Evolutionary conservation across 2,888 invertebrate genomes (phyloP).

Genomic region (Oxyteleia sp.): DNA sequence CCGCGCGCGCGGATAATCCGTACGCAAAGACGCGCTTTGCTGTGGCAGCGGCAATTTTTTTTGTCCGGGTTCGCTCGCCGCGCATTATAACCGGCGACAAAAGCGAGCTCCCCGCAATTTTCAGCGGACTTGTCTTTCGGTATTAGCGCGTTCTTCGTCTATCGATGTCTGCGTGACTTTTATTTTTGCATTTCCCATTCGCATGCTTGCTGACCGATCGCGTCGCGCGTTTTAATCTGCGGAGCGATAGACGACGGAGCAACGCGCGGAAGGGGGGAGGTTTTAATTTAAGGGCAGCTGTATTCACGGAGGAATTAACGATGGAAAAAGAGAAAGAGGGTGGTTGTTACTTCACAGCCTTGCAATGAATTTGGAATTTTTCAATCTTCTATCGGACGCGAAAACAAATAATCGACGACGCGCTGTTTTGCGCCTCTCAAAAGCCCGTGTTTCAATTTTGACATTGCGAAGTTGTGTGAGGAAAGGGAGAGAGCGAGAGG

Average conservation of each 20-base stretch:
- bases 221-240: conserved; percentile 72
- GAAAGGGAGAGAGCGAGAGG: too few relatives aligned
- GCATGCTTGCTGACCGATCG: conserved; percentile 70
- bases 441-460: conserved; percentile 50
- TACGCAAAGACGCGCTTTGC: conserved; percentile 53
- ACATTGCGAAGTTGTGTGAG: too few relatives aligned
- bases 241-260: conserved; percentile 26
- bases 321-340: conserved; percentile 1
- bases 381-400: conserved; percentile 56
- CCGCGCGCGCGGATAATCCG: conserved; percentile 41
- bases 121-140: conserved; percentile 64
- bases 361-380: conserved; percentile 63
- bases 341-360: conserved; percentile 41
- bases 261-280: conserved; percentile 14
- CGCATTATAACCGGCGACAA: conserved; percentile 51
- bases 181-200: conserved; percentile 46
- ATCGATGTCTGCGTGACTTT: conserved; percentile 50
- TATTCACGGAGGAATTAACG: conserved; percentile 70
- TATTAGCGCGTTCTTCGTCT: conserved; percentile 65
- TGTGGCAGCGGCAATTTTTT: conserved; percentile 29
- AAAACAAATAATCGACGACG: conserved; percentile 64
- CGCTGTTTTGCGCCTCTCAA: conserved; percentile 39
- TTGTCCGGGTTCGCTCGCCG: neutral
- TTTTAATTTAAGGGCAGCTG: conserved; percentile 76
- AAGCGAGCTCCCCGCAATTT: conserved; percentile 61